Percentiles rank a stretch among this genome's conserved stretches.
phyloP scores from a whole-genome alignment of 2,113 vertebrate species.

The Laticauda colubrina region DNA sequence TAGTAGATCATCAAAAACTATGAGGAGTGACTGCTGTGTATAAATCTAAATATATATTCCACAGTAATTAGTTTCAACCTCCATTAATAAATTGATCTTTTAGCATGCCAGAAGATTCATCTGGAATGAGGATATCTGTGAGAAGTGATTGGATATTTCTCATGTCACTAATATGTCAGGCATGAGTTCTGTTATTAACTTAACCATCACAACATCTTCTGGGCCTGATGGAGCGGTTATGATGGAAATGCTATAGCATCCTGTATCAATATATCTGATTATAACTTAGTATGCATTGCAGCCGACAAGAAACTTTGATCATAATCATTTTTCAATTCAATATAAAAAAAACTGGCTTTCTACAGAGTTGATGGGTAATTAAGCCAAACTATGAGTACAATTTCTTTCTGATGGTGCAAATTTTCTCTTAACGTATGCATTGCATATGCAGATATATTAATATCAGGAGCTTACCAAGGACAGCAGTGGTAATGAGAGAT shows the following conservation, averaged over 20 bases:
- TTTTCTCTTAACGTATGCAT: neutral
- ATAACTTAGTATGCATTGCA: neutral
- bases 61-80: neutral
- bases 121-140: neutral
- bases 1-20: neutral
- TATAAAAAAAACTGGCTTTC: neutral
- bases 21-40: neutral
- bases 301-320: neutral
- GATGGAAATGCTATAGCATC: neutral
- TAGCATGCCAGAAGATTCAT: neutral
- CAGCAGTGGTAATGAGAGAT: neutral
- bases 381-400: neutral
- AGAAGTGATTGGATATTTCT: neutral
- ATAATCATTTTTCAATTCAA: neutral
- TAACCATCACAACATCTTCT: neutral
- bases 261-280: neutral
- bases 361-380: neutral
- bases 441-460: neutral
- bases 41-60: neutral
- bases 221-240: neutral
- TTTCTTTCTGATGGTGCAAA: neutral
- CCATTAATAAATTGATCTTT: neutral
- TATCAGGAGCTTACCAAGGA: neutral
- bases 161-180: neutral
- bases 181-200: neutral